A percentile compares a stretch with the other conserved stretches of the same genome.
These are phyloP conservation scores for Proteles cristata DNA, from an alignment of 2,113 vertebrate species.

Conservation along the genomic window DNA sequence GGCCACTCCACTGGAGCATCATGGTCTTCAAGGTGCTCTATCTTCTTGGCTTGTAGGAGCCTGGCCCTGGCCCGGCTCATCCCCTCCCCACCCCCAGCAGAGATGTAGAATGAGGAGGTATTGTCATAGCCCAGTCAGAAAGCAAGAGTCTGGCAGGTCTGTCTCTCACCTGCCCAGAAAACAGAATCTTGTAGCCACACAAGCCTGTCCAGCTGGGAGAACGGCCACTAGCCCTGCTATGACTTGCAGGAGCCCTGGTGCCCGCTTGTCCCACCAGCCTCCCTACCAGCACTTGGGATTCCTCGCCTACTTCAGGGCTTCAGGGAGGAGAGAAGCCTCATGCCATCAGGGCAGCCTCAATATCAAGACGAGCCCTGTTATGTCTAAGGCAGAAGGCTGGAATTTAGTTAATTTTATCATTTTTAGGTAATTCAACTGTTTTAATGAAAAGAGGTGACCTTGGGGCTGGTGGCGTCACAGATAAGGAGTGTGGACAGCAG, in stretches of 20 bases:
- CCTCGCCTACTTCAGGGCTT: neutral
- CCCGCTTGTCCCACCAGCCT: neutral
- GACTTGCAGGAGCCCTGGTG: neutral
- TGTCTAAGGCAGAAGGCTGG: constrained; percentile 94
- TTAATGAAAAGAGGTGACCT: constrained; percentile 89
- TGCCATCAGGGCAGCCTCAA: neutral
- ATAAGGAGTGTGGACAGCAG: constrained; percentile 87
- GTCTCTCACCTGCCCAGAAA: constrained; percentile 64
- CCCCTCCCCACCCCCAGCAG: constrained; percentile 45
- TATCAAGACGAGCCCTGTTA: constrained; percentile 86
- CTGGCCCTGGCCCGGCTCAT: neutral
- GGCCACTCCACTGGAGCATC: neutral
- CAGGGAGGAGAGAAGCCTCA: neutral
- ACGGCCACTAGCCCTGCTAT: neutral
- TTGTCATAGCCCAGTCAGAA: constrained; percentile 3
- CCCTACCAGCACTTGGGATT: neutral
- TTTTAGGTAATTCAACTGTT: constrained; percentile 91
- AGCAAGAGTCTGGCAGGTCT: neutral
- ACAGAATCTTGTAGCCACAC: neutral
- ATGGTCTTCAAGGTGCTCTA: neutral
- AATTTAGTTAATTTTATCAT: constrained; percentile 87
- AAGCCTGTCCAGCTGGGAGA: neutral
- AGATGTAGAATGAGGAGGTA: constrained; percentile 1
- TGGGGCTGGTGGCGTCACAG: constrained; percentile 88
- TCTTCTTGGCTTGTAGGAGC: neutral